Evolutionary conservation across 1,140 invertebrate genomes (phyloP), one percentile per base, ranked within the genome.

Genomic region (Zaprionus ghesquierei): DNA sequence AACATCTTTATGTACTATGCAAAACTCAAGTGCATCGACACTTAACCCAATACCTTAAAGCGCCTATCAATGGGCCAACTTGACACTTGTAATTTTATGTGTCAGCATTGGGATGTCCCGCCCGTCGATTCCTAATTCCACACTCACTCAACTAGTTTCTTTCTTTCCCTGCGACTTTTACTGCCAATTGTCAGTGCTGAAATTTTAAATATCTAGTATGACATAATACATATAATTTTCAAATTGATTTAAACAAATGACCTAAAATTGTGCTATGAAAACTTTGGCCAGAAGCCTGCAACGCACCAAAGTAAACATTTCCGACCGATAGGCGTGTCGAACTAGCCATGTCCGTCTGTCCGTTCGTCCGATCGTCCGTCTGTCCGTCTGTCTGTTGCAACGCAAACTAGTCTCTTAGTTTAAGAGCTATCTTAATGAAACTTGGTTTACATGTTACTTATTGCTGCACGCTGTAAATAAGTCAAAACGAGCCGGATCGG

Each of bases 1-100:
- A 27, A 71, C 58, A 64, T 44, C 51, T 18, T 53, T n/a, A 58
- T 41, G n/a, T 15, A 8, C n/a, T 9, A 41, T 41, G 35, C 35
- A 41, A 41, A 41, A 41, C 27, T 60, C 20, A 35, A 54, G 68
- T 61, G 46, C 38, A 64, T 20, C 51, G 23, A 22, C 77, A 81
- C 81, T 84, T 86, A 84, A 86, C 81, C 81, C 81, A 85, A 85
- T 77, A 54, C 5, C 35, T 8, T 54, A 69, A 74, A 76, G 51
- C 72, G 73, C 63, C 69, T 77, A 44, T 64, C 64, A 61, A 75
- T 61, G 79, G 38, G 49, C 29, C 78, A 59, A 58, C 51, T 66
- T 29, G 27, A n/a, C 9, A 29, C 27, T 29, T 29, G 51, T 59
- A 41, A n/a, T 41, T 41, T 65, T 72, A 12, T 55, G 75, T 81